phyloP scores from a whole-genome alignment of 2,113 vertebrate species.

The Azemiops feae region DNA sequence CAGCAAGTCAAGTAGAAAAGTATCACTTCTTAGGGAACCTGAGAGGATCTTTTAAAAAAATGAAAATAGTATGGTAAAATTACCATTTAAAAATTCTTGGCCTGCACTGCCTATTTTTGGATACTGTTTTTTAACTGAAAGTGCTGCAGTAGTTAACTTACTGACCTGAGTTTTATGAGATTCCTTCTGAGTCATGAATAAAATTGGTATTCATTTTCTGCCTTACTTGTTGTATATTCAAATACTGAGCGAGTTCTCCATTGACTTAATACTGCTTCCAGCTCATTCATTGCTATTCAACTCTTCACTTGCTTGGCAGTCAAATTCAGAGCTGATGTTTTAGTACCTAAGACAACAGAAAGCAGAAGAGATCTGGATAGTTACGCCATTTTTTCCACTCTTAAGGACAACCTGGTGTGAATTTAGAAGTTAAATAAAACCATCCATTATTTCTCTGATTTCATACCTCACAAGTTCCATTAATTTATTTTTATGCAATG shows the following conservation, averaged over 20 bases:
- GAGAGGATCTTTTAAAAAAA: slow-evolving; percentile 10
- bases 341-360: background rate
- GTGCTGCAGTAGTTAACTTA: slow-evolving; percentile 19
- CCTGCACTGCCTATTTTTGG: slow-evolving; percentile 31
- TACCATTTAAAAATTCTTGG: slow-evolving; percentile 39
- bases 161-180: background rate
- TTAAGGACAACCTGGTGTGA: background rate
- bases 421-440: background rate
- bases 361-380: background rate
- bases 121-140: slow-evolving; percentile 26
- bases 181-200: slow-evolving; percentile 29
- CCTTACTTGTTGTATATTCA: slow-evolving; percentile 20
- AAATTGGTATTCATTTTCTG: background rate
- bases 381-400: background rate
- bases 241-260: background rate
- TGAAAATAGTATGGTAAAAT: slow-evolving; percentile 29
- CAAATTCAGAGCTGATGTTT: background rate
- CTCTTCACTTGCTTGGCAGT: background rate
- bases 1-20: slow-evolving; percentile 45
- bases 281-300: background rate
- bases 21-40: slow-evolving; percentile 26
- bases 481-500: background rate
- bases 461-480: background rate
- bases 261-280: background rate
- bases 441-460: background rate